Conservation (phyloP, 2,113 vertebrate species). For the Triplophysa tibetana region DNA sequence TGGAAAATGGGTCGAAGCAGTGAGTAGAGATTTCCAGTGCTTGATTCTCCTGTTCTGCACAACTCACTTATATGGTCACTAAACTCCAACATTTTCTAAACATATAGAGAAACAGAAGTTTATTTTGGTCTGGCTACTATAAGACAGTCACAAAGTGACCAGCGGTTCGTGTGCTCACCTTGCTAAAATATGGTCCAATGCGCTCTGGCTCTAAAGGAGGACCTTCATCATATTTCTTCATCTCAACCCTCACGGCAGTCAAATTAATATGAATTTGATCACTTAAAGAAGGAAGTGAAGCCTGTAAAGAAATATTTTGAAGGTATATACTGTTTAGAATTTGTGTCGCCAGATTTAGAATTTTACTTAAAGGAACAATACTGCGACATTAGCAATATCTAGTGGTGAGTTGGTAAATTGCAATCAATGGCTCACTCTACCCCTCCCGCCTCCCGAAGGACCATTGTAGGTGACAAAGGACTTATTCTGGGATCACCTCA, state of each 20-base stretch:
- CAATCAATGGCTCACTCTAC: no score
- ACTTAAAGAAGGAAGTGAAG: constrained; percentile 49
- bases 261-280: constrained; percentile 53
- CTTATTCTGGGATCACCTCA: no score
- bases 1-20: constrained; percentile 48
- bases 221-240: constrained; percentile 32
- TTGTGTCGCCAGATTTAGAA: neutral
- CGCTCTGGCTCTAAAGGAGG: constrained; percentile 48
- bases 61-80: constrained; percentile 45
- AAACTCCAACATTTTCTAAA: constrained; percentile 49
- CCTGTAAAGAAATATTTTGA: constrained; percentile 10
- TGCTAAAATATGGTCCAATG: constrained; percentile 44
- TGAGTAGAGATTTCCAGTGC: constrained; percentile 39
- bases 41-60: constrained; percentile 29
- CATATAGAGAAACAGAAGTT: neutral
- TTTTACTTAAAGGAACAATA: no score
- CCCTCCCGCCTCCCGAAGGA: no score
- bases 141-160: neutral
- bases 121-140: neutral
- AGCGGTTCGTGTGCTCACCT: constrained; percentile 4
- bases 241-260: constrained; percentile 42
- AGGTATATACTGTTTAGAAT: no score
- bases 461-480: no score
- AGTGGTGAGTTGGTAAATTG: no score
- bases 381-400: no score